Conservation (phyloP, 2,888 invertebrate genomes). For the Cheilosia urbana region DNA sequence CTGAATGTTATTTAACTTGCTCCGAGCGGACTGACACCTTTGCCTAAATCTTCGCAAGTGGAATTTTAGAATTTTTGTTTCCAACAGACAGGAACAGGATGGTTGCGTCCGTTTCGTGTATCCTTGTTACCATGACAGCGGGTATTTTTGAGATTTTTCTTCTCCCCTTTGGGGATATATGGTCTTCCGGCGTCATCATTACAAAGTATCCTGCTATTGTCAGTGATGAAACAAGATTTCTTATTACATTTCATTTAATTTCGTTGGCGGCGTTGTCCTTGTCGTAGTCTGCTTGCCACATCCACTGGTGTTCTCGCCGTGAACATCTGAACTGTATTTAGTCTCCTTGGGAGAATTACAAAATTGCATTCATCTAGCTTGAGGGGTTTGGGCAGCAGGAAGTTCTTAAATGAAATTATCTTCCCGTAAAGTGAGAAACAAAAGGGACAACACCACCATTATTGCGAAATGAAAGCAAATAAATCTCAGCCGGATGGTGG, state of each 20-base stretch:
- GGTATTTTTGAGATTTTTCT: conserved; percentile 1
- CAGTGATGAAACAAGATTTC: conserved; percentile 1
- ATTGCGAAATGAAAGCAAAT: conserved; percentile 1
- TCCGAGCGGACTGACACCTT: conserved; percentile 7
- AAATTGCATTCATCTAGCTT: background rate
- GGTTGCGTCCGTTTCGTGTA: conserved; percentile 1
- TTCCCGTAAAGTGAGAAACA: conserved; percentile 4
- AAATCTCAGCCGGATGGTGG: conserved; percentile 3
- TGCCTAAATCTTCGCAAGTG: background rate
- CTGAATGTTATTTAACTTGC: conserved; percentile 1
- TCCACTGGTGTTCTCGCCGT: background rate
- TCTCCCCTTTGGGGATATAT: conserved; percentile 2
- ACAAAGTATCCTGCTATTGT: conserved; percentile 3
- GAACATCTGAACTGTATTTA: background rate
- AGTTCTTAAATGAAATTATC: conserved; percentile 18
- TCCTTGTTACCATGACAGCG: conserved; percentile 38
- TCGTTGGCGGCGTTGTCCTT: conserved; percentile 13
- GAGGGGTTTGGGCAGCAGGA: background rate
- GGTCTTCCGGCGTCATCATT: conserved; percentile 18
- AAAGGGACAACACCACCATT: background rate
- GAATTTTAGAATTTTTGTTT: background rate
- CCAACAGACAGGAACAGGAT: background rate
- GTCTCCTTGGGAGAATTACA: background rate
- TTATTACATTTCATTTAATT: conserved; percentile 8
- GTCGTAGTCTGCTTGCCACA: background rate